Evolutionary conservation across 2,888 invertebrate species (phyloP), one percentile per base, ranked within the genome.

Genomic region (Polydrusus tereticollis): DNA sequence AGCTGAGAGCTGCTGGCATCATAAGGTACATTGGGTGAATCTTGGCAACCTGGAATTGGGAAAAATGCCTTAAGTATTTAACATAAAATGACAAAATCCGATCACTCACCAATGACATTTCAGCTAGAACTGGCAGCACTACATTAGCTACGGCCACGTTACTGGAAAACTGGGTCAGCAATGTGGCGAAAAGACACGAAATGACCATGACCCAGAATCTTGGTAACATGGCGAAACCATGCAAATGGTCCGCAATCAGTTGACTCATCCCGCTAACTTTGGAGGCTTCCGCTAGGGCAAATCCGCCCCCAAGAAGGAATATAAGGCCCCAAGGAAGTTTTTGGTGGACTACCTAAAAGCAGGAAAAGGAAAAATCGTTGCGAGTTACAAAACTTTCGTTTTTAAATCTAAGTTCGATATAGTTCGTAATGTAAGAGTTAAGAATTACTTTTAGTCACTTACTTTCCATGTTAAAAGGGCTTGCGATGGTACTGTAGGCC

Each of bases 111-210:
- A 85, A 86, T 77, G 93, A 92, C 90, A 93, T 91, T 83, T 94
- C 92, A 1, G 92, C 92, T 62, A 96, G 86, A 14, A 96, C 94
- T 4, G 96, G 95, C 75, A 96, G 86, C 76, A 97, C 90, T 26
- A 97, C 93, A 80, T 94, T 96, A 0, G 96, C 95, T 41, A 95
- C 94, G 52, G 97, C 96, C 0, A 96, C 94, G 83, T 97, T 97
- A 33, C 94, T 93, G 0, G 96, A 94, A 81, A 97, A 92, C 85
- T 97, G 96, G 0, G 97, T 98, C 68, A 95, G 87, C 77, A 92
- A 88, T 77, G 95, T 93, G 0, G 95, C 93, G 50, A 95, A 90
- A 2, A 93, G 78, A 72, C 93, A 92, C 12, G 96, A 91, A 3
- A 95, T 90, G 26, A 95, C 85, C 69, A 96, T 87, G 36, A 96